Evolutionary conservation across 2,113 vertebrate species (phyloP), one percentile per base, ranked within the genome.

Genomic region (Onychostoma macrolepis): DNA sequence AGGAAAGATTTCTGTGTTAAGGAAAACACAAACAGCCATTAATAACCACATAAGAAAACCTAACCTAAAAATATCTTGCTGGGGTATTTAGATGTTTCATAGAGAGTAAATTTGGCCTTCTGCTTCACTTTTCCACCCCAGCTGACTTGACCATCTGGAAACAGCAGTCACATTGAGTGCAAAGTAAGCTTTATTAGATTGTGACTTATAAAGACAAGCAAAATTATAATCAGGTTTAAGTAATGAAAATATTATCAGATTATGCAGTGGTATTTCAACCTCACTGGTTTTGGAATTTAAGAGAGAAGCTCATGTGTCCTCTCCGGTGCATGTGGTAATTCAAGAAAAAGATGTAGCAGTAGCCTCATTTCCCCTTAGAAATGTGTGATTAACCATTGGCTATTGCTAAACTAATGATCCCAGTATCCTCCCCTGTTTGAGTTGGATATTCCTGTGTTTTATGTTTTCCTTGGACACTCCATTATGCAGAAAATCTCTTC

Each of bases 401-500:
- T 81, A 85, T 88, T 48, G n/a, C 26, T 38, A 80, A 41, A 30
- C 17, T 76, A 80, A 72, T 76, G 84, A 53, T 86, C n/a, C 28
- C 76, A 28, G 45, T 83, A 63, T 45, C 41, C 80, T 85, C 63
- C 71, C 72, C 48, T 83, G 28, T 86, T 88, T 69, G 53, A 61
- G 30, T 87, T 88, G 88, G 75, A 88, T 67, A 43, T 13, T 76
- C 38, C 38, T 85, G 11, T 61, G 41, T 26, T 56, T 71, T 75
- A 75, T 84, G 72, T 81, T 90, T 71, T 85, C 33, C 13, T 69
- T 85, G 43, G 43, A 53, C 26, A 43, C 89, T 90, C 71, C 78
- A 50, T 71, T 87, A 83, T 83, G 69, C 17, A 84, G 77, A 80
- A 81, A 67, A 26, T 78, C 58, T 83, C 83, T 86, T 85, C 79